These are phyloP conservation scores for Zeuzera pyrina DNA, from an alignment of 2,888 invertebrate genomes.

Conservation along the genomic window DNA sequence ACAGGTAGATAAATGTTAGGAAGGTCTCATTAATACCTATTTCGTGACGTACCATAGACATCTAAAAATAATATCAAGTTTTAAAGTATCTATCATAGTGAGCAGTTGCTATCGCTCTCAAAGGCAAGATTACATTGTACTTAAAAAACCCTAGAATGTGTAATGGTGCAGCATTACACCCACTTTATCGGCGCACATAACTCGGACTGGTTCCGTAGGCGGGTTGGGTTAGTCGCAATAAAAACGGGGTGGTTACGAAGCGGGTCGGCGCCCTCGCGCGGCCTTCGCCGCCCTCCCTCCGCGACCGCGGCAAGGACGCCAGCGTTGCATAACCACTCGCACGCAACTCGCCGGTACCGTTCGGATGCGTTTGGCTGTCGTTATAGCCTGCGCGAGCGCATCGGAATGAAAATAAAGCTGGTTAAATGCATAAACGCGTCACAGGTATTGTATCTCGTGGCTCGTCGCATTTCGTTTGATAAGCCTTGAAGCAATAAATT, in stretches of 20 bases:
- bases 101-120: too few relatives aligned
- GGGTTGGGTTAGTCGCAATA: conserved; percentile 24
- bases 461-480: too few relatives aligned
- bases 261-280: conserved; percentile 54
- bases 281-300: conserved; percentile 47
- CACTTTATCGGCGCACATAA: conserved; percentile 44
- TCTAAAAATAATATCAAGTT: too few relatives aligned
- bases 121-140: too few relatives aligned
- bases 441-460: too few relatives aligned
- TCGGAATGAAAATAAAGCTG: conserved; percentile 37
- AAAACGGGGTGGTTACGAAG: conserved; percentile 37
- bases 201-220: conserved; percentile 44
- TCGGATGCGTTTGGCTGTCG: conserved; percentile 14
- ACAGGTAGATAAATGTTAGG: too few relatives aligned
- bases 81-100: too few relatives aligned
- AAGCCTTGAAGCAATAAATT: too few relatives aligned
- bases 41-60: too few relatives aligned
- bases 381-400: conserved; percentile 23
- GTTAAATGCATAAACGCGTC: conserved; percentile 22
- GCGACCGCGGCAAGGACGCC: conserved; percentile 56
- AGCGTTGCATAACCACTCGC: conserved; percentile 60
- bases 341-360: conserved; percentile 30
- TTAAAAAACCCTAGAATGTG: too few relatives aligned
- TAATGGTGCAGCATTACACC: conserved; percentile 38
- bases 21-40: too few relatives aligned